Conservation (phyloP, 2,888 invertebrate species). For the Mycogona germanica region DNA sequence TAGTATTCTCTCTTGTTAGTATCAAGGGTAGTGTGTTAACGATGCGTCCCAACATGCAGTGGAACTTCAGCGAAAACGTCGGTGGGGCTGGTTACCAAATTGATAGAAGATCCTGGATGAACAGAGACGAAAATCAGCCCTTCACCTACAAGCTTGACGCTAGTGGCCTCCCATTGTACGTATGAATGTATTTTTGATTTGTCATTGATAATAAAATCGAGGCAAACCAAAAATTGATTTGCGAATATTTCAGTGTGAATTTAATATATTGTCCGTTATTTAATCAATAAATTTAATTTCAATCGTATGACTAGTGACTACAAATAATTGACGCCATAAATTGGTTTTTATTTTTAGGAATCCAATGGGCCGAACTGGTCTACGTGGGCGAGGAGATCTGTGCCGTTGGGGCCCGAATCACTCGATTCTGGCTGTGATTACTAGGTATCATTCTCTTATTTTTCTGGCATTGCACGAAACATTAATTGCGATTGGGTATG, state of each 20-base stretch:
- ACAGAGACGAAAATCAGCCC: conserved; percentile 18
- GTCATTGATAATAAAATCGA: neutral
- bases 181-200: conserved; percentile 1
- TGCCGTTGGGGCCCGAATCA: conserved; percentile 37
- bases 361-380: conserved; percentile 34
- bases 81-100: conserved; percentile 26
- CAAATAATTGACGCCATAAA: too few relatives aligned
- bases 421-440: conserved; percentile 31
- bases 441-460: conserved; percentile 26
- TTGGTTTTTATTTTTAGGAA: conserved; percentile 27
- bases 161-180: conserved; percentile 25
- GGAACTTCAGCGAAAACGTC: conserved; percentile 24
- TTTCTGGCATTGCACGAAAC: neutral
- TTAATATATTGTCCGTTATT: too few relatives aligned
- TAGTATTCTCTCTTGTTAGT: too few relatives aligned
- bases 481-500: too few relatives aligned
- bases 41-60: conserved; percentile 25
- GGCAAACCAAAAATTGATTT: too few relatives aligned
- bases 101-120: conserved; percentile 26
- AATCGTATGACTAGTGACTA: too few relatives aligned
- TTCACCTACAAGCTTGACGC: conserved; percentile 25
- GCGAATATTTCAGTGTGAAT: too few relatives aligned
- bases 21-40: conserved; percentile 13
- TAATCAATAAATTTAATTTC: neutral
- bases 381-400: conserved; percentile 32